Base-by-base conservation (phyloP, 2,888 invertebrate genomes). In the Halictus quadricinctus region DNA sequence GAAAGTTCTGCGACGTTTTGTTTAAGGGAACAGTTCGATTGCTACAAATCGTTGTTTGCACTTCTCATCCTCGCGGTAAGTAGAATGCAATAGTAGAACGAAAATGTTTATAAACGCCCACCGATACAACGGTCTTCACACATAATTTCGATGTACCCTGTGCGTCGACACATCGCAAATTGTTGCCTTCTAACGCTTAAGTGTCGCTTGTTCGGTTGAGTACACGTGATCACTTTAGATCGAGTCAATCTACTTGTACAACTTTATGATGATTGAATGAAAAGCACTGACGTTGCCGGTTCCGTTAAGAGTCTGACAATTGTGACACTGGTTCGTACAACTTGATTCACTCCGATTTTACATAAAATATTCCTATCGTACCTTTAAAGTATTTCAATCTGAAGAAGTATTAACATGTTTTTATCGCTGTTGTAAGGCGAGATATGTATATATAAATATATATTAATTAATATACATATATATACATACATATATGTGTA, bases 181-280 rank as follows among this genome's bases (percentile, higher is more conserved):
- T 64, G 58, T 83, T 83, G 72, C 58, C 79, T 83, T 82, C 70
- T 60, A n/a, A n/a, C 60, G 73, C 50, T 78, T 46, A 15, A 41
- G 5, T 66, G 72, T 58, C 70, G 72, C 58, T 48, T 10, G 25
- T 48, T 72, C 3, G 66, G 54, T 79, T 83, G 43, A 75, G 48
- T 76, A 48, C 54, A 46, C 13, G 13, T n/a, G 43, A 64, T 36
- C 70, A 41, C 41, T 76, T 76, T 72, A 41, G 36, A 46, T n/a
- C 29, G 48, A 36, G 54, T 13, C 15, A 50, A 80, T 50, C 13
- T 21, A 21, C 58, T 75, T 54, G 50, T 54, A 81, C 15, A 29
- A 36, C n/a, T n/a, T 36, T 48, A 29, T 72, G 50, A 48, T 29
- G 29, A n/a, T 18, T 18, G 72, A 46, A 72, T 10, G 18, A 72